phyloP scores from a whole-genome alignment of 2,888 invertebrate species.

The Brachylomia viminalis region DNA sequence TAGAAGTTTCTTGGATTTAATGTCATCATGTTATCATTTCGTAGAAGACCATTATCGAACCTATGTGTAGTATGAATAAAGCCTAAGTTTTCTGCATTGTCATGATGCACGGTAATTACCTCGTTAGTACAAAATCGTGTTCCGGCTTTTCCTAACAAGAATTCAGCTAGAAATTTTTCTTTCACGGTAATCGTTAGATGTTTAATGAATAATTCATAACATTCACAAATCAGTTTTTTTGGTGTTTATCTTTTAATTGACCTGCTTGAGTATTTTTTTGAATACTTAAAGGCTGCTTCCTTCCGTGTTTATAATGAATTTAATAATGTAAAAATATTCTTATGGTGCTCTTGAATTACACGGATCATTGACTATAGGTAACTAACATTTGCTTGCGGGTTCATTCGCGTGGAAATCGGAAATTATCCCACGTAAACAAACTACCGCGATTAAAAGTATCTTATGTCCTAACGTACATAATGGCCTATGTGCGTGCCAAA shows the following conservation, averaged over 20 bases:
- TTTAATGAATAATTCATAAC: constrained; percentile 57
- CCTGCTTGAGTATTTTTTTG: not conserved
- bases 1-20: not conserved
- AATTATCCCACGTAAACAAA: not conserved
- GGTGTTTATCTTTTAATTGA: constrained; percentile 13
- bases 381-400: not conserved
- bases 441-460: not conserved
- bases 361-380: not conserved
- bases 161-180: constrained; percentile 44
- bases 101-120: constrained; percentile 58
- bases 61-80: constrained; percentile 15
- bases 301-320: no score
- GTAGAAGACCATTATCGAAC: not conserved
- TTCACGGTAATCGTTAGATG: constrained; percentile 25
- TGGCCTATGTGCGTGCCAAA: no score
- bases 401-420: not conserved
- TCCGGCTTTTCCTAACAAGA: constrained; percentile 61
- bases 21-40: no score
- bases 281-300: constrained; percentile 1
- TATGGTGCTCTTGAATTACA: no score
- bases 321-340: no score
- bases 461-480: not conserved
- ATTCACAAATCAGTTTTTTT: constrained; percentile 15
- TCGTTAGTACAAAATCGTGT: constrained; percentile 48
- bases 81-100: constrained; percentile 29